Evolutionary conservation across 2,888 invertebrate genomes (phyloP).

Genomic region (Polymixis flavicincta): DNA sequence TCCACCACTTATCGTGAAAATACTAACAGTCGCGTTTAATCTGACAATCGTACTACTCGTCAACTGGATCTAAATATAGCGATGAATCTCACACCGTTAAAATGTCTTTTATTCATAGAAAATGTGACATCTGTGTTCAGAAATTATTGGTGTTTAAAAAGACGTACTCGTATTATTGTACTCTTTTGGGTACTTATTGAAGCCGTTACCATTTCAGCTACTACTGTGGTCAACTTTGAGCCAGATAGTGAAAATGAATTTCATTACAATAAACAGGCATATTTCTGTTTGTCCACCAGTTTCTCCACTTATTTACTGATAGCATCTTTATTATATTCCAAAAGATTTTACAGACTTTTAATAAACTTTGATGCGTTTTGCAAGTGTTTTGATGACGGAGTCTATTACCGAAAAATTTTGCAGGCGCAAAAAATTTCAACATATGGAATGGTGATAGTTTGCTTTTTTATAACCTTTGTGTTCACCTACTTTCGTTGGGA

Average conservation of each 20-base stretch:
- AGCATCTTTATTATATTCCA: constrained; percentile 41
- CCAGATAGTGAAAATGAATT: neutral
- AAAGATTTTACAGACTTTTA: constrained; percentile 46
- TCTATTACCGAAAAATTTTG: constrained; percentile 34
- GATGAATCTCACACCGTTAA: constrained; percentile 59
- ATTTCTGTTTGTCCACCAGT: constrained; percentile 28
- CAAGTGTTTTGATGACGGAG: constrained; percentile 28
- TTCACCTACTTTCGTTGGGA: neutral
- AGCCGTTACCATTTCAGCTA: neutral
- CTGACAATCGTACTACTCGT: neutral
- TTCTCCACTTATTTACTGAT: constrained; percentile 52
- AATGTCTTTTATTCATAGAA: constrained; percentile 61
- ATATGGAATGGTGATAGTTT: neutral
- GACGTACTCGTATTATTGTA: constrained; percentile 35
- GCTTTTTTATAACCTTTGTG: neutral
- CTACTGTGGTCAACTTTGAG: neutral
- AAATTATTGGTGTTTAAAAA: constrained; percentile 59
- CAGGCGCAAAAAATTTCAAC: constrained; percentile 41
- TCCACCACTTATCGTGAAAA: neutral
- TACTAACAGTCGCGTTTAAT: constrained; percentile 1
- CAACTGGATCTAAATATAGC: neutral
- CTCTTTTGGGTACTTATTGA: constrained; percentile 36
- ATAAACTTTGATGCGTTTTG: constrained; percentile 48
- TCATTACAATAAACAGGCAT: constrained; percentile 10
- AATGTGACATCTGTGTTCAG: constrained; percentile 64